Base-by-base conservation (phyloP, 1,140 invertebrate species). In the Sitobion miscanthi region DNA sequence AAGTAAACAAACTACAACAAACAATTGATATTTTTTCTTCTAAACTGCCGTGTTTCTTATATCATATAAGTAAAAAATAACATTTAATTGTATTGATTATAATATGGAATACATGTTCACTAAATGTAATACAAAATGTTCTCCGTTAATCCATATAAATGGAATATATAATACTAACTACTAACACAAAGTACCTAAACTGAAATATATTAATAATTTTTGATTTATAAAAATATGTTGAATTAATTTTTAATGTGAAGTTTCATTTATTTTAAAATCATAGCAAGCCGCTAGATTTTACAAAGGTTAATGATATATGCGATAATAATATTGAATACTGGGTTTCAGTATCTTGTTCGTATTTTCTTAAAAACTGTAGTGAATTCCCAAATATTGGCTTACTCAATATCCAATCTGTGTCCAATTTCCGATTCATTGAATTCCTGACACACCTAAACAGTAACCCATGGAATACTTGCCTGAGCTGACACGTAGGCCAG, bases 391-490 rank as follows among this genome's bases (percentile, higher is more conserved):
- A 77, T 77, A 77, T 77, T 77, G 62, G 62, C 14, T 77, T n/a
- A n/a, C 62, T 77, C 62, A 77, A 17, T n/a, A 77, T 77, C 62
- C n/a, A 77, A 77, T 77, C 62, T 77, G 23, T 77, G 62, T 77
- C 62, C 62, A 77, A 77, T 77, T 77, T 77, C 62, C 62, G 62
- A 77, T 77, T 77, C 62, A 77, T 77, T 77, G 62, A 77, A 77
- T 77, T 77, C n/a, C 14, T 77, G 62, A 77, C 62, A 77, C 62
- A n/a, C 17, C 62, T n/a, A n/a, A n/a, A 77, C 62, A 77, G 11
- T 77, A n/a, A 77, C 14, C 17, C 11, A 17, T 77, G n/a, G 14
- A 77, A 77, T n/a, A 77, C 62, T 17, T 35, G 30, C 62, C 14
- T 17, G 62, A n/a, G 30, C 30, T 77, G 62, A 77, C n/a, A 77